Conservation (phyloP, 2,113 vertebrate genomes). For the Verasper variegatus region DNA sequence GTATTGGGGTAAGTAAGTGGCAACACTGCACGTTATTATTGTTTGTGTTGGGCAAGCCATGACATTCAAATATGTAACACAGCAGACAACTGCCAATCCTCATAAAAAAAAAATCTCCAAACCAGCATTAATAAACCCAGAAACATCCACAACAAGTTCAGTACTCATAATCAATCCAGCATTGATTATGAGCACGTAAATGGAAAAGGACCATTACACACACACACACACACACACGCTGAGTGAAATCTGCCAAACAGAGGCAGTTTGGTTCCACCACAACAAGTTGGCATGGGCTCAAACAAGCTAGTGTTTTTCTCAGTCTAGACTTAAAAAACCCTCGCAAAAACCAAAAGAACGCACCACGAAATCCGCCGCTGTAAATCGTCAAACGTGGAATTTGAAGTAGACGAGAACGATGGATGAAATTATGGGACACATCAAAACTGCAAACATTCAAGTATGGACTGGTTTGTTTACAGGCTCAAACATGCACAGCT, state of each 20-base stretch:
- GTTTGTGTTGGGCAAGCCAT: slow-evolving; percentile 6
- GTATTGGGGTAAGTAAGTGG: neutral
- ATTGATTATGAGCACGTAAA: too few species aligned
- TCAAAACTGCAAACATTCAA: slow-evolving; percentile 23
- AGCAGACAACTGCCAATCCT: slow-evolving; percentile 26
- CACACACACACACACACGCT: slow-evolving; percentile 19
- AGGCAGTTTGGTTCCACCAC: slow-evolving; percentile 58
- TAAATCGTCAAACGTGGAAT: slow-evolving; percentile 39
- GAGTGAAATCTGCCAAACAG: slow-evolving; percentile 44
- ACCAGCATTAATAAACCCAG: slow-evolving; percentile 2
- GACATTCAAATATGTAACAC: slow-evolving; percentile 34
- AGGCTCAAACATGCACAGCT: slow-evolving; percentile 2
- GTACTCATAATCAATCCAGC: slow-evolving; percentile 1
- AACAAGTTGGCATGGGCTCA: slow-evolving; percentile 63
- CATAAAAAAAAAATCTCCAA: neutral
- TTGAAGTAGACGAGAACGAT: slow-evolving; percentile 26
- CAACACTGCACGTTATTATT: slow-evolving; percentile 4
- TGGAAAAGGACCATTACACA: neutral
- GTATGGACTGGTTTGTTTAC: slow-evolving; percentile 17
- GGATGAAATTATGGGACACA: slow-evolving; percentile 1
- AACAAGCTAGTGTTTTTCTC: slow-evolving; percentile 58
- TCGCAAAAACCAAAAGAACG: slow-evolving; percentile 55
- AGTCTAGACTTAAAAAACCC: slow-evolving; percentile 68
- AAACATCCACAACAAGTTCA: slow-evolving; percentile 9
- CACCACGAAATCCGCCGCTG: slow-evolving; percentile 35